These are phyloP conservation scores for Drosophila birchii DNA, from an alignment of 2,888 invertebrate genomes.

Conservation along the genomic window DNA sequence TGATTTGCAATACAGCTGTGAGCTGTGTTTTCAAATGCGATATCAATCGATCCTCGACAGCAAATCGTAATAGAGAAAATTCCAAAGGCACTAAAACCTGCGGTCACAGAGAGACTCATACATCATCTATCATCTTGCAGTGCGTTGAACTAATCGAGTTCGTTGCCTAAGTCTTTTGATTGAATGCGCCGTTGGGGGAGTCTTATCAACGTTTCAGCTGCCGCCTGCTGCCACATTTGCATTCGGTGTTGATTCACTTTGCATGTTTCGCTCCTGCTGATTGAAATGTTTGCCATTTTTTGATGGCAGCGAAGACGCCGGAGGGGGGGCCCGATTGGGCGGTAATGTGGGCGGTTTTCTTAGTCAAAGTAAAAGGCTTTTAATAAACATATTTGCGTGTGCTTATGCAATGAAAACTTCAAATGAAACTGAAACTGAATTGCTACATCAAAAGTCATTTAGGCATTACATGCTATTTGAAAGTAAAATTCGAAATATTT, in stretches of 20 bases:
- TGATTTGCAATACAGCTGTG: constrained; percentile 65
- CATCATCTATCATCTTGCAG: constrained; percentile 27
- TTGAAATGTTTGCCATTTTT: constrained; percentile 52
- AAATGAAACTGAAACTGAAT: constrained; percentile 33
- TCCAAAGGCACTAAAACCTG: constrained; percentile 22
- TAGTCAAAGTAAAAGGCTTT: constrained; percentile 69
- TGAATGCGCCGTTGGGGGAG: constrained; percentile 20
- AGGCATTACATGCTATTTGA: constrained; percentile 40
- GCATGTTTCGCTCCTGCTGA: constrained; percentile 39
- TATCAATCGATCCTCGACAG: constrained; percentile 31
- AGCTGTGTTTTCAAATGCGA: constrained; percentile 53
- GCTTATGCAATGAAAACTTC: constrained; percentile 62
- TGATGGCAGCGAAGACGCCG: neutral
- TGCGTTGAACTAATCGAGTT: constrained; percentile 64
- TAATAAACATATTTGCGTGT: constrained; percentile 61
- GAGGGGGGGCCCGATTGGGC: constrained; percentile 2
- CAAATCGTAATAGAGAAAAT: constrained; percentile 34
- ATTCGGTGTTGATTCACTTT: constrained; percentile 53
- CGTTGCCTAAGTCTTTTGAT: constrained; percentile 66
- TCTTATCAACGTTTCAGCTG: constrained; percentile 48
- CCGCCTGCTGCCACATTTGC: constrained; percentile 27
- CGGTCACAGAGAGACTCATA: constrained; percentile 2
- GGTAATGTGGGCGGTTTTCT: constrained; percentile 41
- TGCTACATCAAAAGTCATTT: constrained; percentile 48
- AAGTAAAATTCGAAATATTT: constrained; percentile 34